These are phyloP conservation scores for Andrena praecox DNA, from an alignment of 2,888 invertebrate species.

Conservation along the genomic window DNA sequence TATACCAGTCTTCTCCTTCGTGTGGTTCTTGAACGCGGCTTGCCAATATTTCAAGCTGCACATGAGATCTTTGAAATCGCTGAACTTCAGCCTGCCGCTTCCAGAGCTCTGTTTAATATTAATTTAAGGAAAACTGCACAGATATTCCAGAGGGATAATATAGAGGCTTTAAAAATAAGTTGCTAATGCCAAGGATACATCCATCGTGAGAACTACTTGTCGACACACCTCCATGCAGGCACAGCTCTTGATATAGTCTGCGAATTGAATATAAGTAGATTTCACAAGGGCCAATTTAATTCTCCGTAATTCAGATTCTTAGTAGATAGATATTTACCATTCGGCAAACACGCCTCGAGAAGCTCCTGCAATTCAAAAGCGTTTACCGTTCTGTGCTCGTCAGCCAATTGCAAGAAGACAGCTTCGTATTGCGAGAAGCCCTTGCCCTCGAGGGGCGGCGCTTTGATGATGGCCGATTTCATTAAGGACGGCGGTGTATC, in stretches of 20 bases:
- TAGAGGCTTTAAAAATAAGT: not conserved
- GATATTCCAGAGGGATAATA: not conserved
- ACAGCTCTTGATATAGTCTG: slow-evolving; percentile 97
- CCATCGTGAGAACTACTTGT: slow-evolving; percentile 94
- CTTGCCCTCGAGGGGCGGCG: slow-evolving; percentile 90
- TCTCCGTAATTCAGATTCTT: not conserved
- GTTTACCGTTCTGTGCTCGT: slow-evolving; percentile 95
- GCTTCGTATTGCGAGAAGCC: slow-evolving; percentile 95
- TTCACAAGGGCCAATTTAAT: not conserved
- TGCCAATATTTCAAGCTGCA: slow-evolving; percentile 97
- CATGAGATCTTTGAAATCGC: slow-evolving; percentile 96
- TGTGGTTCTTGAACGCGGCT: slow-evolving; percentile 94
- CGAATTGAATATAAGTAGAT: slow-evolving; percentile 65
- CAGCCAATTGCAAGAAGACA: slow-evolving; percentile 95
- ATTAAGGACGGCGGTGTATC: slow-evolving; percentile 88
- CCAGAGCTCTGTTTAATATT: slow-evolving; percentile 88
- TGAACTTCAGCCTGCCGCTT: slow-evolving; percentile 92
- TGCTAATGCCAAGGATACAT: slow-evolving; percentile 89
- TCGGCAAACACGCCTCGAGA: slow-evolving; percentile 95
- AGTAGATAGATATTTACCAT: slow-evolving; percentile 85
- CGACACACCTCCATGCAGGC: slow-evolving; percentile 96
- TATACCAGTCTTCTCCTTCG: slow-evolving; percentile 96
- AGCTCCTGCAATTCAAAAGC: slow-evolving; percentile 96
- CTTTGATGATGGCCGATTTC: slow-evolving; percentile 91
- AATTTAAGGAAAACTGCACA: slow-evolving; percentile 55